These are phyloP conservation scores for Pseudomyrmex concolor DNA, from an alignment of 1,140 invertebrate species.

Conservation along the genomic window DNA sequence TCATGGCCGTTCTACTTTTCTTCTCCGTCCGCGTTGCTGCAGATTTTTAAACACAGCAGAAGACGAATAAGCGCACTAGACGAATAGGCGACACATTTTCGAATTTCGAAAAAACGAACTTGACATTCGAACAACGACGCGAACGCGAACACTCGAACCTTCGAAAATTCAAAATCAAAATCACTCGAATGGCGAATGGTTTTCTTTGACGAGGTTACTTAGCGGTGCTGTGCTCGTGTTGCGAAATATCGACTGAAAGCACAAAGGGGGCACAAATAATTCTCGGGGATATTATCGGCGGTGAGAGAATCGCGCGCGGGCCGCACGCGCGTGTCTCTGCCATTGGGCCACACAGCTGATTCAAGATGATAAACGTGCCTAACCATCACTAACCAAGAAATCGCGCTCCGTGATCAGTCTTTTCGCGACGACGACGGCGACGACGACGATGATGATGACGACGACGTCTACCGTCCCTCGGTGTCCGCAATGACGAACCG, in stretches of 20 bases:
- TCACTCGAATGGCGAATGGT: constrained; percentile 9
- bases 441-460: too few species aligned
- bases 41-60: neutral
- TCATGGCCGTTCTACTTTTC: constrained; percentile 60
- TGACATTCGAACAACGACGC: too few species aligned
- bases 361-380: constrained; percentile 60
- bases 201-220: neutral
- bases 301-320: neutral
- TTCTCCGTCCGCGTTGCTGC: neutral
- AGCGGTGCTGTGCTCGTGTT: neutral
- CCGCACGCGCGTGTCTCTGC: constrained; percentile 35
- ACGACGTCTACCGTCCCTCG: constrained; percentile 21
- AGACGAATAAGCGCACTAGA: too few species aligned
- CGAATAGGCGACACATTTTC: too few species aligned
- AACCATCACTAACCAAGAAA: constrained; percentile 65
- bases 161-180: too few species aligned
- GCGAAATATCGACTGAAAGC: constrained; percentile 28
- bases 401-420: neutral
- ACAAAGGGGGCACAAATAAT: neutral
- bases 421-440: constrained; percentile 18
- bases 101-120: too few species aligned
- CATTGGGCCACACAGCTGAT: constrained; percentile 66
- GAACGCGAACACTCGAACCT: too few species aligned
- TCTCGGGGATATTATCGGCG: neutral
- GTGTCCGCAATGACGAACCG: constrained; percentile 43